These are phyloP conservation scores for Cataglyphis altisquamis DNA, from an alignment of 2,888 invertebrate species.

Conservation along the genomic window DNA sequence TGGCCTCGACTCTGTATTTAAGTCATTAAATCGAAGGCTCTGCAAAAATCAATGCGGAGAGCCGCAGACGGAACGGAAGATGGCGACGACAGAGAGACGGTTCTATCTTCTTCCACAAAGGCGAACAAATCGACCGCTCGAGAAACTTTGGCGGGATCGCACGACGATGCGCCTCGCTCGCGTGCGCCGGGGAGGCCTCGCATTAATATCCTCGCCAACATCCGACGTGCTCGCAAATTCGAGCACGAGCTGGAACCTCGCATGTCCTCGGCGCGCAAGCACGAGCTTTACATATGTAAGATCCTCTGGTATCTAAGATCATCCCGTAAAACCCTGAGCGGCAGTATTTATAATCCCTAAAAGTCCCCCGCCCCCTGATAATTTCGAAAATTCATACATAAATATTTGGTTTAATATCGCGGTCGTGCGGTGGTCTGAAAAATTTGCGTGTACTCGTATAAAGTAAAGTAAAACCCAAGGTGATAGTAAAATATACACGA, in stretches of 20 bases:
- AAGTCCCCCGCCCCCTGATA: not conserved
- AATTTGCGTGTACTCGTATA: conserved; percentile 18
- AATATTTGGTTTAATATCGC: not conserved
- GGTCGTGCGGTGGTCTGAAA: not conserved
- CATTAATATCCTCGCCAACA: conserved; percentile 34
- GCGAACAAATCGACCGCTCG: not conserved
- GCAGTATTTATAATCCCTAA: not conserved
- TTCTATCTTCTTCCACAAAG: not conserved
- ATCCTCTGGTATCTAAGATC: conserved; percentile 17
- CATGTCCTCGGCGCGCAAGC: not conserved
- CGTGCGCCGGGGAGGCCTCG: not conserved
- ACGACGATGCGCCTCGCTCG: not conserved
- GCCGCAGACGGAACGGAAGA: not conserved
- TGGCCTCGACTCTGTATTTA: conserved; percentile 24
- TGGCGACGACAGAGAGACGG: not conserved
- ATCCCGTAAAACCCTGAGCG: conserved; percentile 6
- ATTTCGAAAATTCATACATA: conserved; percentile 30
- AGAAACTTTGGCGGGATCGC: not conserved
- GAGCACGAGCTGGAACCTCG: conserved; percentile 11
- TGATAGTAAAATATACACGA: conserved; percentile 17
- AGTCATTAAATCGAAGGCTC: conserved; percentile 38
- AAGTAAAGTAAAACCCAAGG: not conserved
- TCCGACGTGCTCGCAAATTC: conserved; percentile 15
- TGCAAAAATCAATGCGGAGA: conserved; percentile 1
- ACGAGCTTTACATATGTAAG: conserved; percentile 27